phyloP scores from a whole-genome alignment of 2,113 vertebrate genomes.

The Leucopsar rothschildi region DNA sequence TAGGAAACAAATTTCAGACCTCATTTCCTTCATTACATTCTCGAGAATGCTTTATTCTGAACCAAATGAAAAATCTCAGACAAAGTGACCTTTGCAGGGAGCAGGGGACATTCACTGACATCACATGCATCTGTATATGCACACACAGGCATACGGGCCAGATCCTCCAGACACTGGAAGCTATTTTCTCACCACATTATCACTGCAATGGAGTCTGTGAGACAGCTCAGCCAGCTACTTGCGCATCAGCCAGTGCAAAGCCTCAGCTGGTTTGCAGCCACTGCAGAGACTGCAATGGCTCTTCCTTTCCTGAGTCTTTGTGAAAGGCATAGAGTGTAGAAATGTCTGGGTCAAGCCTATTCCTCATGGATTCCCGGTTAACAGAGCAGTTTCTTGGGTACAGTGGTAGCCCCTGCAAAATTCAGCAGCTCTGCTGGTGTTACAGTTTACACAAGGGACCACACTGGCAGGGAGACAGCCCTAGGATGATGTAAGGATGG shows the following conservation, averaged over 20 bases:
- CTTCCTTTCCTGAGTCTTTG: neutral
- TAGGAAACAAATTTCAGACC: constrained; percentile 39
- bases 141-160: neutral
- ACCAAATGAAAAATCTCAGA: constrained; percentile 26
- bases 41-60: neutral
- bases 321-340: neutral
- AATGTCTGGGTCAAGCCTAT: neutral
- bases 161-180: neutral
- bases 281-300: neutral
- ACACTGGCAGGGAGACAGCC: neutral
- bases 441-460: constrained; percentile 16
- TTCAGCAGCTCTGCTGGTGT: constrained; percentile 27
- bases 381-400: neutral
- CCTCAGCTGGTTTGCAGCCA: neutral
- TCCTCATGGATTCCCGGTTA: neutral
- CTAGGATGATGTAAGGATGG: constrained; percentile 35
- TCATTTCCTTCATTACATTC: constrained; percentile 43
- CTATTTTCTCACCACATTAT: neutral
- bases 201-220: neutral
- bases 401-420: neutral
- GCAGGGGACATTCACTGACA: neutral
- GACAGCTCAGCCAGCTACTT: neutral
- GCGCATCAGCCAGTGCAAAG: neutral
- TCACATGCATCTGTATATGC: neutral
- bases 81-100: constrained; percentile 5